phyloP scores from a whole-genome alignment of 1,140 invertebrate species.

The Cyclargus thomasi region DNA sequence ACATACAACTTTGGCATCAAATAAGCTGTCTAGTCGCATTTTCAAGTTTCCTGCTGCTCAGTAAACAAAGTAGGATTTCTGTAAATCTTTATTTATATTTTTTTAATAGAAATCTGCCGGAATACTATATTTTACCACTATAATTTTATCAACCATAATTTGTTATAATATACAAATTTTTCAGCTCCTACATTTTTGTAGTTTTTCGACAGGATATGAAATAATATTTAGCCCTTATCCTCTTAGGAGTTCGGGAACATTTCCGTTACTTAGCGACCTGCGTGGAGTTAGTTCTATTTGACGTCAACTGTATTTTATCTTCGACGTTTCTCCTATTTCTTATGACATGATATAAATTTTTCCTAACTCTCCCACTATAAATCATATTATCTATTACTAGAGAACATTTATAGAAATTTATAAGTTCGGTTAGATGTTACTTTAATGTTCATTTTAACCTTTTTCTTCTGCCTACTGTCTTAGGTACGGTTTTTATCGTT shows the following conservation, averaged over 20 bases:
- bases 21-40: not conserved
- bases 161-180: too few species aligned
- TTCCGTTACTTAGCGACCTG: conserved; percentile 7
- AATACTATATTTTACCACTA: too few species aligned
- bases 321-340: conserved; percentile 19
- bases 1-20: not conserved
- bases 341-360: not conserved
- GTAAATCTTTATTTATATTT: too few species aligned
- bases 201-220: not conserved
- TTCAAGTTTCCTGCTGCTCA: too few species aligned
- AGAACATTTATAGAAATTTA: not conserved
- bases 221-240: not conserved
- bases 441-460: too few species aligned
- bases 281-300: conserved; percentile 18
- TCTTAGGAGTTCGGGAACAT: not conserved
- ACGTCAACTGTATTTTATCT: conserved; percentile 21
- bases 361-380: not conserved
- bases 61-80: too few species aligned
- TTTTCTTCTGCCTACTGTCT: not conserved
- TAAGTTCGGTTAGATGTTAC: not conserved
- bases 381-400: not conserved
- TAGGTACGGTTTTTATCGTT: not conserved
- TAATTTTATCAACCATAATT: too few species aligned
- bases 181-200: not conserved
- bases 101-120: too few species aligned